Base-by-base conservation (phyloP, 2,797 vertebrate species). In the Odontamblyopus lacepedii region DNA sequence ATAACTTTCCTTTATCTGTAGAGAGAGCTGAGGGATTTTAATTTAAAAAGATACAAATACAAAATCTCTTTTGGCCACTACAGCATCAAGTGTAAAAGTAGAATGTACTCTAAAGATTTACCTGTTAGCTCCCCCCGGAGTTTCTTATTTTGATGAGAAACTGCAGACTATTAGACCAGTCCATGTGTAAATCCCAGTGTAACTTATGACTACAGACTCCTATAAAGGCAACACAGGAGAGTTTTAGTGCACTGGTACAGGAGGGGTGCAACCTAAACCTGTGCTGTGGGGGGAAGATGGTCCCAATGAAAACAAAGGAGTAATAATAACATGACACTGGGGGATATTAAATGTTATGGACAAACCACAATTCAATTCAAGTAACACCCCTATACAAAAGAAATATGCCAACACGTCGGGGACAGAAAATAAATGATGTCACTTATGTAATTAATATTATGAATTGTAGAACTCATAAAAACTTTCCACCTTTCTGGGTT, bases 11-110 rank as follows among this genome's bases (percentile, higher is more conserved):
- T 44, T 44, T 13, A 44, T 44, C 12, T 44, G 3, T 13, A 48
- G 44, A 48, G 44, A 48, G 13, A 48, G 3, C 6, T 15, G 16
- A 55, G 18, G 18, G 19, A n/a, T 55, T 55, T 23, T 7, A 23
- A 23, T n/a, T n/a, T 3, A 23, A n/a, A 55, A 55, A 7, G 19
- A 55, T 55, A 19, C 7, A 55, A 19, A 8, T 9, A 23, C 12
- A 12, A 16, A 60, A 19, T 62, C 30, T 16, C 27, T 60, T 30
- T 30, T 26, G 35, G 26, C 59, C 11, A 13, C 59, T 18, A 27
- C 18, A 35, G 19, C 35, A 18, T 23, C 26, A 59, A 59, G 57
- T 88, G 84, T 91, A 83, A 75, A 80, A 88, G 72, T 73, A 35
- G 86, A 92, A 70, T 57, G 12, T 5, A 67, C 51, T 59, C 60